phyloP scores from a whole-genome alignment of 2,113 vertebrate species.

The Lichenostomus cassidix region DNA sequence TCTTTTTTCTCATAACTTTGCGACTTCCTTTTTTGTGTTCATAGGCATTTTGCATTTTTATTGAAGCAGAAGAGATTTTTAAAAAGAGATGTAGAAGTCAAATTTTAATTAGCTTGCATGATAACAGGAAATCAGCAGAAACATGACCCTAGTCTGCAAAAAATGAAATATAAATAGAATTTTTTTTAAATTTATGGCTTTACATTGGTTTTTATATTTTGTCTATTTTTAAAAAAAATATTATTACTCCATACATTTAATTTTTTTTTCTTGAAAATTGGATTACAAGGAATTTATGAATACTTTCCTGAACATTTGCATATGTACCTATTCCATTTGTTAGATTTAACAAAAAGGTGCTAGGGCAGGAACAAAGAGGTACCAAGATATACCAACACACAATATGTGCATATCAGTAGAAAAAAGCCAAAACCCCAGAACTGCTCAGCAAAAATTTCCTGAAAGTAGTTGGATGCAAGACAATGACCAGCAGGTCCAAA shows the following conservation, averaged over 20 bases:
- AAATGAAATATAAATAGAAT: background rate
- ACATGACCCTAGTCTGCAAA: background rate
- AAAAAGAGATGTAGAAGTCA: background rate
- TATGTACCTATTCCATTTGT: background rate
- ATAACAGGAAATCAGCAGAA: background rate
- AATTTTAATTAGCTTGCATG: background rate
- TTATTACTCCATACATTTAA: background rate
- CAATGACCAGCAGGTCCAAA: background rate
- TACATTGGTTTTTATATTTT: background rate
- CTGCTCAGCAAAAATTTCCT: background rate
- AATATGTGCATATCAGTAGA: background rate
- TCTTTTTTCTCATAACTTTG: background rate
- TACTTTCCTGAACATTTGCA: background rate
- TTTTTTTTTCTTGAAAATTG: background rate
- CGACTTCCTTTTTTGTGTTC: background rate
- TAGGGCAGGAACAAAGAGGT: background rate
- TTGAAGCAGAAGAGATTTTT: background rate
- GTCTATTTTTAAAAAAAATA: background rate
- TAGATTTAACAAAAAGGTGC: background rate
- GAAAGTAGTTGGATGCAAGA: background rate
- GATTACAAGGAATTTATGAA: background rate
- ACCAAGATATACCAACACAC: background rate
- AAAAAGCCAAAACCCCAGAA: background rate
- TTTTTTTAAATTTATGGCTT: background rate
- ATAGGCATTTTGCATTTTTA: background rate